Evolutionary conservation across 2,113 vertebrate species (phyloP).

Genomic region (Willisornis vidua): DNA sequence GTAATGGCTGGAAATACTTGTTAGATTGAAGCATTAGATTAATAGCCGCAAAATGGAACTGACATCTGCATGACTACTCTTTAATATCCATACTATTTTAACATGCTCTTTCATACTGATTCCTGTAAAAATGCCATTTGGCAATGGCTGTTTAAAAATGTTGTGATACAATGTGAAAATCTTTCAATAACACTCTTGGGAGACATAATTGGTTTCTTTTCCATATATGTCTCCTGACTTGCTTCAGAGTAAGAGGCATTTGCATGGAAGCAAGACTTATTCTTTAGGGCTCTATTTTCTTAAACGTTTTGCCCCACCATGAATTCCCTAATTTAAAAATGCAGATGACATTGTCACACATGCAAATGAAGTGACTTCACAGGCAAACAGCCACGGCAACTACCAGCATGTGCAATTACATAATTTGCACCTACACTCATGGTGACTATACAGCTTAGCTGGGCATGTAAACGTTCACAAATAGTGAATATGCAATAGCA

Average conservation of each 20-base stretch:
- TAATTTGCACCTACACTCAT: not conserved
- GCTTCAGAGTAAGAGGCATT: not conserved
- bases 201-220: not conserved
- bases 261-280: not conserved
- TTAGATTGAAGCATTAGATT: not conserved
- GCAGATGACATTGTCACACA: not conserved
- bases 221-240: not conserved
- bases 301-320: not conserved
- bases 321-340: not conserved
- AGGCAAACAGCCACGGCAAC: not conserved
- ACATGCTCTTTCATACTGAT: not conserved
- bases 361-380: not conserved
- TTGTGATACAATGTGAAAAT: not conserved
- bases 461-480: not conserved
- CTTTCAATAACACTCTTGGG: constrained; percentile 17
- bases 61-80: not conserved
- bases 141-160: not conserved
- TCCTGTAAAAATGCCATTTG: not conserved
- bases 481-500: not conserved
- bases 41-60: not conserved
- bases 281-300: not conserved
- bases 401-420: not conserved
- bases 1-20: not conserved
- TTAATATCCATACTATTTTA: not conserved
- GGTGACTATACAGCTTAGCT: not conserved